Percentiles rank a stretch among this genome's conserved stretches.
phyloP scores from a whole-genome alignment of 2,888 invertebrate genomes.

The Erebia epiphron region DNA sequence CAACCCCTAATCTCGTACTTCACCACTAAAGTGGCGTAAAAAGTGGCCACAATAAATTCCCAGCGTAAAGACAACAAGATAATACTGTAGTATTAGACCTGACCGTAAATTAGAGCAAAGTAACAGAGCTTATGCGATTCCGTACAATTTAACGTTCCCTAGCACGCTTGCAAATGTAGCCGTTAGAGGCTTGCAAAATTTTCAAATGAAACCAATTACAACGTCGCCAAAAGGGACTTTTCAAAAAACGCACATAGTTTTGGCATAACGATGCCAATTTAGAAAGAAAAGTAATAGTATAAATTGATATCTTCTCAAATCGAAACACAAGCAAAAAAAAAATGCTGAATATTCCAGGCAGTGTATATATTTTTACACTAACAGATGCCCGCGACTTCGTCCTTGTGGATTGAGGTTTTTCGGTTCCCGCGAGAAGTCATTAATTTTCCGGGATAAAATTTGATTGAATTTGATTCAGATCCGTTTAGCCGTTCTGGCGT shows the following conservation, averaged over 20 bases:
- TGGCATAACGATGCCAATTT: slow-evolving; percentile 17
- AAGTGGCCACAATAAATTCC: slow-evolving; percentile 34
- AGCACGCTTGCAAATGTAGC: slow-evolving; percentile 35
- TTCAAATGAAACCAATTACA: slow-evolving; percentile 27
- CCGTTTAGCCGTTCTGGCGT: too few species aligned
- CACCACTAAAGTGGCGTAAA: slow-evolving; percentile 25
- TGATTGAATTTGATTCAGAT: too few species aligned
- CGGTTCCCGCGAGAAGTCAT: too few species aligned
- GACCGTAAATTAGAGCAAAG: slow-evolving; percentile 41
- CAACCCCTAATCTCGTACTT: slow-evolving; percentile 15
- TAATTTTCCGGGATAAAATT: too few species aligned
- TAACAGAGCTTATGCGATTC: slow-evolving; percentile 41
- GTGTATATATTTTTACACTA: too few species aligned
- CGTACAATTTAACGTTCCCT: slow-evolving; percentile 40
- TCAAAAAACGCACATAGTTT: slow-evolving; percentile 6
- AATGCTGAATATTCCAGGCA: neutral
- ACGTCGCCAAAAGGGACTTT: slow-evolving; percentile 10
- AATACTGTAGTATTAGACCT: slow-evolving; percentile 38
- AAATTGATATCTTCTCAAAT: slow-evolving; percentile 8
- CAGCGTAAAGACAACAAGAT: slow-evolving; percentile 39
- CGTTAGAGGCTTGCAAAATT: slow-evolving; percentile 18
- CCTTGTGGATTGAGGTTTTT: too few species aligned
- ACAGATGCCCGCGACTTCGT: too few species aligned
- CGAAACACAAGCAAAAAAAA: slow-evolving; percentile 16
- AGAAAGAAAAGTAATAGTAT: slow-evolving; percentile 11